Evolutionary conservation across 2,888 invertebrate species (phyloP), one percentile per base, ranked within the genome.

Genomic region (Villa cingulata): DNA sequence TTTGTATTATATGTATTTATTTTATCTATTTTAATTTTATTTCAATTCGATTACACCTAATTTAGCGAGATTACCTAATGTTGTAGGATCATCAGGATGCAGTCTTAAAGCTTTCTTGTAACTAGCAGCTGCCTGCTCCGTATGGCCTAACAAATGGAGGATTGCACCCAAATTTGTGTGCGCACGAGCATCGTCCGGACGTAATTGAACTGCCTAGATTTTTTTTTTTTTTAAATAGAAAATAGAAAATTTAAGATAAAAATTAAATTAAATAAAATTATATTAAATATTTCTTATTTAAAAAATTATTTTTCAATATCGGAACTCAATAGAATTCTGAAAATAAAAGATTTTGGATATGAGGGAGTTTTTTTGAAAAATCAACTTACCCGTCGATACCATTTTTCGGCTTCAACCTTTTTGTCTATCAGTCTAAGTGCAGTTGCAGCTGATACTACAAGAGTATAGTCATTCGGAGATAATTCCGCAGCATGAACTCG

Each of bases 101-200:
- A 95, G 72, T 60, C 82, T 75, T 48, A 96, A 72, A 1, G 95
- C 94, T 61, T 82, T 80, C 56, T 83, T 75, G 68, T 96, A 96
- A 50, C 88, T 85, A 16, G 77, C 74, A 41, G 90, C 89, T 0
- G 96, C 96, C 54, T 90, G 86, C 23, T 75, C 73, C 58, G 89
- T 84, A 68, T 91, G 91, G 20, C 90, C 90, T 65, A 94, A 89
- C 55, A 92, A 75, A 71, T 96, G 95, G 50, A 92, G 74, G 63
- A 96, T 95, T 49, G 95, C 95, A 20, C 95, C 96, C 48, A 94
- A 76, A 69, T 96, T 95, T 60, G 92, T 90, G 70, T 92, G 90
- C 49, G 89, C 86, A 55, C 88, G 80, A 0, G 92, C 85, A 62
- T 91, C 88, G 81, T 89, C 70, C 1, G 74, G 73, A 54, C 71